A percentile compares a stretch with the other conserved stretches of the same genome.
phyloP scores from a whole-genome alignment of 2,113 vertebrate genomes.

The Nibea coibor region DNA sequence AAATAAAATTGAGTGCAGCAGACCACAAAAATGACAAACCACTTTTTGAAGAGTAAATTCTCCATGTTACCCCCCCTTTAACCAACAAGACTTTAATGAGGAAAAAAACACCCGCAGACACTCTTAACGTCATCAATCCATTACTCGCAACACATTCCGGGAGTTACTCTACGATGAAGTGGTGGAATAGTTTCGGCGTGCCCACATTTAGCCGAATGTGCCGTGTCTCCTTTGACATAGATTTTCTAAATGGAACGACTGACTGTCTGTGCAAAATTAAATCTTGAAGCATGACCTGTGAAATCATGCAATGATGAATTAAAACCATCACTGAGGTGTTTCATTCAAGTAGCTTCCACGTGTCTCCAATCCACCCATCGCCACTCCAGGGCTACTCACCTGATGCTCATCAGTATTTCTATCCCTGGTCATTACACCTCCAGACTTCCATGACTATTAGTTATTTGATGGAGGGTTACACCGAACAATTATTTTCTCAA shows the following conservation, averaged over 20 bases:
- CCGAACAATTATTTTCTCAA: too few species aligned
- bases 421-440: too few species aligned
- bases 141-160: slow-evolving; percentile 40
- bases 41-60: slow-evolving; percentile 43
- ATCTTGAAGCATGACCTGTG: background rate
- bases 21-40: slow-evolving; percentile 72
- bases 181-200: slow-evolving; percentile 4
- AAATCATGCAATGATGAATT: background rate
- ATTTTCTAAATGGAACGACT: background rate
- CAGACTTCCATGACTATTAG: too few species aligned
- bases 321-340: background rate
- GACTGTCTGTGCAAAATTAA: background rate
- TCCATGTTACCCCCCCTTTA: background rate
- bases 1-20: slow-evolving; percentile 59
- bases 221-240: background rate
- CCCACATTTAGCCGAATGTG: background rate
- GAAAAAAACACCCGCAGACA: slow-evolving; percentile 44
- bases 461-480: too few species aligned
- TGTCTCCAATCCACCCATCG: too few species aligned
- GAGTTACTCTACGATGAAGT: slow-evolving; percentile 19
- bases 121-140: slow-evolving; percentile 27
- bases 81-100: slow-evolving; percentile 48
- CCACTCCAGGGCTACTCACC: too few species aligned
- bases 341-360: background rate
- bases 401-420: too few species aligned